Evolutionary conservation across 2,888 invertebrate species (phyloP), one percentile per base, ranked within the genome.

Genomic region (Gisinianus flammeolus): DNA sequence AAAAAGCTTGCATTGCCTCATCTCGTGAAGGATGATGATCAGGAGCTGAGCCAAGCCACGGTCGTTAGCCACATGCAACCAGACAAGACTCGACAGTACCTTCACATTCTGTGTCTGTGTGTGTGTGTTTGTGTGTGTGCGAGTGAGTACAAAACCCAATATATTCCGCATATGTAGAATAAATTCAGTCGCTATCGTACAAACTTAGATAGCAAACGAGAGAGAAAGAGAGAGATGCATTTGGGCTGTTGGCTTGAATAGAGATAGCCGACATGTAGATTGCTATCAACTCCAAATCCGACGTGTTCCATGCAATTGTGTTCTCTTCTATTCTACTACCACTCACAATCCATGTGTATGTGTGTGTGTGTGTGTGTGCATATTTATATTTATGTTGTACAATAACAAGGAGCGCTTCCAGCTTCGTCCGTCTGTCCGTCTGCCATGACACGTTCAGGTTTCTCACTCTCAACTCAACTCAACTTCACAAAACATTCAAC

Each of bases 21-120:
- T 78, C 70, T 78, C 76, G 72, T 67, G 67, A 78, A 78, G 78
- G 69, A 73, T 73, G 78, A 78, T 73, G 73, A 78, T 73, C 73
- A 78, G 66, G 78, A 78, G 73, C 78, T 73, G 78, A 78, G 68
- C 74, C 78, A 78, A 78, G 66, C 31, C 22, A 78, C 72, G 72
- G 73, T 78, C 77, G 77, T 78, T 78, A 78, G 72, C 73, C 72
- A 56, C 33, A 72, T 54, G 31, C 58, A 72, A 22, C 24, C 44
- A 69, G 10, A 33, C 68, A 68, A 8, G 6, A 16, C 52, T 67
- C 58, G 58, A n/a, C 33, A 62, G 70, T 58, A 12, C n/a, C n/a
- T n/a, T n/a, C n/a, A n/a, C n/a, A n/a, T 10, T 44, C 44, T 44
- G 44, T 44, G 44, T 44, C 8, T 44, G 44, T 44, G 44, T 44